Evolutionary conservation across 2,888 invertebrate species (phyloP), one percentile per base, ranked within the genome.

Genomic region (Timandra comae): DNA sequence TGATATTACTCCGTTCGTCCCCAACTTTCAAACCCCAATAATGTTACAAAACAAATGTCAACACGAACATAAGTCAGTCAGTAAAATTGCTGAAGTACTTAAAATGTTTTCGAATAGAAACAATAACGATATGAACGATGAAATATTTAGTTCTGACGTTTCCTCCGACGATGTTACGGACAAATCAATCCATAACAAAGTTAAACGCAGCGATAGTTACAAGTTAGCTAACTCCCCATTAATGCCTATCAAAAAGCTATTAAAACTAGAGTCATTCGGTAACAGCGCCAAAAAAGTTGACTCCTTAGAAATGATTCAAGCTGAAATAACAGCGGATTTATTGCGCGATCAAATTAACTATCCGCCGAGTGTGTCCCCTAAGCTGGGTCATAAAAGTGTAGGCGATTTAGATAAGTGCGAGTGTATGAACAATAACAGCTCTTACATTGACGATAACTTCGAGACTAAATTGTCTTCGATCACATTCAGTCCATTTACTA

Each of bases 191-290:
- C 63, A 65, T 37, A 71, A 57, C 47, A 90, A 89, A 77, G 85
- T 94, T 27, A 93, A 93, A 73, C 91, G 95, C 39, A 93, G 93
- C 67, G 93, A 95, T 69, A 95, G 94, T 75, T 95, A 95, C 66
- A 90, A 93, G 46, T 88, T 93, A 71, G 95, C 95, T 8, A 94
- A 94, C 74, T 90, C 89, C 48, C 90, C 90, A 12, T 87, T 90
- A 43, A 87, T 90, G 75, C 89, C 89, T 21, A 90, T 91, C 30
- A 89, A 88, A 71, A 91, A 89, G 64, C 82, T 87, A 46, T 66
- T 87, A 27, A 87, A 85, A 63, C 67, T 84, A 12, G 87, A 87
- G 53, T 84, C 69, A 56, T 86, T 86, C 58, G 63, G 73, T 39
- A 65, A 56, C 48, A 71, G 66, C 41, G 56, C 76, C 35, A 86